Evolutionary conservation across 2,113 vertebrate species (phyloP), one percentile per base, ranked within the genome.

Genomic region (Calypte anna): DNA sequence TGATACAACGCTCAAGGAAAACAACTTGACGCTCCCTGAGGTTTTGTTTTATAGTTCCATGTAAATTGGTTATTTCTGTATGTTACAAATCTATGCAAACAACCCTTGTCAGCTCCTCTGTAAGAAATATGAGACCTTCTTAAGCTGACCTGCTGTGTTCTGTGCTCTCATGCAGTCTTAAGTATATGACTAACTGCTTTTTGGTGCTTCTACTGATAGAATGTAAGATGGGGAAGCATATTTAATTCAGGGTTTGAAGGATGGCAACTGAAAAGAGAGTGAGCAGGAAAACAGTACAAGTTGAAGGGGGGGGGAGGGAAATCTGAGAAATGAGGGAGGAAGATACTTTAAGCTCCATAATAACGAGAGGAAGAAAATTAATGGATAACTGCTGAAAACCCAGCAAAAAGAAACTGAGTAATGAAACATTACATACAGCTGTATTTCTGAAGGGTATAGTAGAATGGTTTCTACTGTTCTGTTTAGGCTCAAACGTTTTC

Each of bases 401-500:
- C 79, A 82, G 18, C 44, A 63, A 69, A 91, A 92, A 88, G 83
- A 53, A 53, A 69, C 55, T 91, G 58, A 97, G 89, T 96, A 93
- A 93, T 98, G 94, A 98, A 97, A 88, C 96, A 40, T 97, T 96
- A 89, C 96, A 28, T 96, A 77, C 90, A 96, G 88, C 90, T 97
- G 38, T 92, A 69, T 96, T 98, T 97, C 96, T 90, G 93, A 97
- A 98, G 96, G 97, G 91, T 93, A 86, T 97, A 97, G 97, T 98
- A 97, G 97, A 98, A 97, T 98, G 97, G 96, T 98, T 96, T 98
- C 96, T 98, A 98, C 97, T 97, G 97, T 98, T 97, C 98, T 97
- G 97, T 98, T 98, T 98, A 98, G 97, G 97, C 97, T 96, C 97
- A 98, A 98, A 98, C 97, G 96, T 98, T 97, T 97, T 98, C 98